Conservation (phyloP, 2,113 vertebrate genomes). For the Pungitius pungitius region DNA sequence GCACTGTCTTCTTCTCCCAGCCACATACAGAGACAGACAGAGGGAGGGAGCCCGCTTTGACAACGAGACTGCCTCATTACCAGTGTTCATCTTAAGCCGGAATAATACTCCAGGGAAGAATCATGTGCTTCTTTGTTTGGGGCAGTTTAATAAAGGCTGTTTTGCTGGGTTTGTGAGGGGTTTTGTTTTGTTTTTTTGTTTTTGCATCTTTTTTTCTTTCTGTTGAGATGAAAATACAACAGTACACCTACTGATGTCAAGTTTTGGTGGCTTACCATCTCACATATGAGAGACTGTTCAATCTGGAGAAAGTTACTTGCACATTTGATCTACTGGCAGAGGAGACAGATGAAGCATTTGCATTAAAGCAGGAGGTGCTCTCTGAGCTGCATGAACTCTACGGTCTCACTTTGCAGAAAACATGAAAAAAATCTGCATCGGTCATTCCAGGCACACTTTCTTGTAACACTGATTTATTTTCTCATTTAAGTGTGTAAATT, state of each 20-base stretch:
- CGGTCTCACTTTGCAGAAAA: slow-evolving; percentile 4
- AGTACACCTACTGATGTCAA: background rate
- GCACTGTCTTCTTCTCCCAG: slow-evolving; percentile 50
- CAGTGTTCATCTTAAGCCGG: slow-evolving; percentile 50
- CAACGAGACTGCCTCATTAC: slow-evolving; percentile 59
- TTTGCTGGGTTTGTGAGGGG: background rate
- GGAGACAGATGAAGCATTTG: background rate
- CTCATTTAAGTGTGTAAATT: background rate
- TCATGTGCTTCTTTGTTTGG: slow-evolving; percentile 10
- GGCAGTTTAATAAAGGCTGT: slow-evolving; percentile 4
- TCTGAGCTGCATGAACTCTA: background rate
- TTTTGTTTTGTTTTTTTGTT: too few relatives aligned
- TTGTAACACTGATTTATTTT: background rate
- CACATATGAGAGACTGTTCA: slow-evolving; percentile 2
- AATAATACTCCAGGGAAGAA: slow-evolving; percentile 48
- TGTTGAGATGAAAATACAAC: background rate
- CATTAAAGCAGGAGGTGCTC: background rate
- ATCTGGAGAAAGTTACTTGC: background rate
- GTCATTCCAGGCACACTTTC: background rate
- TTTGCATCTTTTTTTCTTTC: background rate
- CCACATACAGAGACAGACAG: slow-evolving; percentile 46
- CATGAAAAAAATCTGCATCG: background rate
- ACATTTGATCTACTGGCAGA: slow-evolving; percentile 11
- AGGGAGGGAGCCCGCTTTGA: slow-evolving; percentile 29
- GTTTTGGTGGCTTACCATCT: slow-evolving; percentile 13